These are phyloP conservation scores for Pagetopsis macropterus DNA, from an alignment of 2,797 vertebrate genomes.

Conservation along the genomic window DNA sequence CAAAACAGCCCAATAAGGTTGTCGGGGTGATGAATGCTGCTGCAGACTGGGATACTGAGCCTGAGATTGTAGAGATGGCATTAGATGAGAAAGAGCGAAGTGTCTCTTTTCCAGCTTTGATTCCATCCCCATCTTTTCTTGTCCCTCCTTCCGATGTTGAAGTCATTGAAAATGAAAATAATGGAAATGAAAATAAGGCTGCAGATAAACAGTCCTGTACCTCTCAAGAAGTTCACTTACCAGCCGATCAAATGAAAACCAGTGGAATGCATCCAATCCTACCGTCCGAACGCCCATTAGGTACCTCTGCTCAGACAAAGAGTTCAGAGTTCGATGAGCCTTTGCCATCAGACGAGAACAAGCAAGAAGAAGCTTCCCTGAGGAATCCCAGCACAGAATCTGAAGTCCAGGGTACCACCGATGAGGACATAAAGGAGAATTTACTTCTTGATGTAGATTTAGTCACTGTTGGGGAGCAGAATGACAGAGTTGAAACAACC, in stretches of 20 bases:
- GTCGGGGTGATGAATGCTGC: constrained; percentile 64
- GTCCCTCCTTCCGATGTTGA: constrained; percentile 61
- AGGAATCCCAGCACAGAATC: constrained; percentile 42
- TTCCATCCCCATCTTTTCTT: constrained; percentile 81
- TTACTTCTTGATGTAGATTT: constrained; percentile 80
- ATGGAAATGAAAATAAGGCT: constrained; percentile 44
- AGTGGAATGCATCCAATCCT: constrained; percentile 6
- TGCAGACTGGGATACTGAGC: constrained; percentile 84
- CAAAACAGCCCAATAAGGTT: constrained; percentile 52
- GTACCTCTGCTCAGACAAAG: constrained; percentile 31
- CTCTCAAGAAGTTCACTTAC: constrained; percentile 18
- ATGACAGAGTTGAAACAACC: constrained; percentile 54
- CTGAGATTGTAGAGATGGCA: constrained; percentile 75
- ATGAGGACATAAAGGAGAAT: constrained; percentile 81
- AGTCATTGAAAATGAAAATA: constrained; percentile 48
- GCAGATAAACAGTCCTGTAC: constrained; percentile 6
- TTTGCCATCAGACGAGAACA: constrained; percentile 29
- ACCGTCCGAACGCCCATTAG: constrained; percentile 26
- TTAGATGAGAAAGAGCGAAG: constrained; percentile 73
- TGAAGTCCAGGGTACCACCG: constrained; percentile 43
- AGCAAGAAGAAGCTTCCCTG: constrained; percentile 1
- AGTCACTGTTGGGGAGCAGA: constrained; percentile 80
- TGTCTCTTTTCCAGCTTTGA: constrained; percentile 84
- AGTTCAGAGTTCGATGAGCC: constrained; percentile 27
- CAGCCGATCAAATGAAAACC: constrained; percentile 35